phyloP scores from a whole-genome alignment of 2,888 invertebrate species.

The Brachypalpus laphriformis region DNA sequence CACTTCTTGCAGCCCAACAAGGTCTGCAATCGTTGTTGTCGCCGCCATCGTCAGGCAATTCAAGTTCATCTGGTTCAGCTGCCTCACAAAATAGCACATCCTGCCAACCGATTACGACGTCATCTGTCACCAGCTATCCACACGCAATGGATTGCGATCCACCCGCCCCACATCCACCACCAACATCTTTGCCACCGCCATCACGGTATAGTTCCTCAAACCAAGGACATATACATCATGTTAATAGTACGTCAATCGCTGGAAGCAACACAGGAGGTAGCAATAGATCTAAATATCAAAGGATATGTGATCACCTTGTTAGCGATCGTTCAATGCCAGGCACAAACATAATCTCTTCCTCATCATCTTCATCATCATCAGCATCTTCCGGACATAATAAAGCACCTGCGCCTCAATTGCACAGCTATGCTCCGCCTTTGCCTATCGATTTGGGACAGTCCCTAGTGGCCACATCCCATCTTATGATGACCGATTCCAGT shows the following conservation, averaged over 20 bases:
- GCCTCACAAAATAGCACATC: constrained; percentile 70
- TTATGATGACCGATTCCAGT: constrained; percentile 82
- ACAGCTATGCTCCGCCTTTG: constrained; percentile 82
- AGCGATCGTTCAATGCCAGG: constrained; percentile 41
- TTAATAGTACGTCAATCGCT: constrained; percentile 38
- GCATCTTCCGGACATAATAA: constrained; percentile 69
- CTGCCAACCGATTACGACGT: constrained; percentile 67
- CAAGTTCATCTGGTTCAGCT: constrained; percentile 72
- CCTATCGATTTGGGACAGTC: constrained; percentile 81
- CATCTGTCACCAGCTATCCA: constrained; percentile 80
- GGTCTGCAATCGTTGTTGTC: constrained; percentile 78
- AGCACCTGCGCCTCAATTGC: constrained; percentile 75
- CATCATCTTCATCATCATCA: constrained; percentile 65
- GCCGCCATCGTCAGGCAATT: constrained; percentile 75
- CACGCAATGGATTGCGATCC: constrained; percentile 92
- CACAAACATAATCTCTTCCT: constrained; percentile 58
- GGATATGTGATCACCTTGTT: constrained; percentile 57
- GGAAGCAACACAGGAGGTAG: constrained; percentile 21
- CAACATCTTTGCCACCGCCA: constrained; percentile 52
- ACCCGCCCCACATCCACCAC: constrained; percentile 83
- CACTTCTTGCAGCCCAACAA: constrained; percentile 77
- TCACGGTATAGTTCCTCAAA: constrained; percentile 66
- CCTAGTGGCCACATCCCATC: constrained; percentile 80
- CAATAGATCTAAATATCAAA: constrained; percentile 59
- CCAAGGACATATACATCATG: constrained; percentile 73